These are phyloP conservation scores for Troilus luridus DNA, from an alignment of 2,888 invertebrate genomes.

Conservation along the genomic window DNA sequence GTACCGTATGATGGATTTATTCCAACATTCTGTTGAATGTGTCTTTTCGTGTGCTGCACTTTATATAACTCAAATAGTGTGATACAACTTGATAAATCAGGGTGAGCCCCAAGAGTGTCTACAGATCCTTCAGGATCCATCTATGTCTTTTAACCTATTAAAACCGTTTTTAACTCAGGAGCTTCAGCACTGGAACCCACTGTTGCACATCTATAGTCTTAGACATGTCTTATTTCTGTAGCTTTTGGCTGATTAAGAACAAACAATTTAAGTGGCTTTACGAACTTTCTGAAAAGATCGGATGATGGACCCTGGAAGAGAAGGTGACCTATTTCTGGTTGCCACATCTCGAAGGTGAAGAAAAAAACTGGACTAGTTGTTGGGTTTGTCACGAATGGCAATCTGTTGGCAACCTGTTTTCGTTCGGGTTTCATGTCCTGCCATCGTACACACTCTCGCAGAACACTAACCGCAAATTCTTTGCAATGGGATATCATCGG, in stretches of 20 bases:
- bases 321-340: conserved; percentile 10
- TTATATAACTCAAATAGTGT: too few relatives aligned
- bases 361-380: conserved; percentile 17
- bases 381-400: conserved; percentile 29
- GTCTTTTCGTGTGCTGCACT: too few relatives aligned
- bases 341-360: conserved; percentile 18
- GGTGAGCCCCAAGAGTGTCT: too few relatives aligned
- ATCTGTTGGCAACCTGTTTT: not conserved
- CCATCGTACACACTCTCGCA: not conserved
- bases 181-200: too few relatives aligned
- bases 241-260: not conserved
- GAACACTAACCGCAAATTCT: not conserved
- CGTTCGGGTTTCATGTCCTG: not conserved
- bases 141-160: not conserved
- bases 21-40: too few relatives aligned
- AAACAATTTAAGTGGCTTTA: not conserved
- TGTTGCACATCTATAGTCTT: not conserved
- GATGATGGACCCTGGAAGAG: conserved; percentile 3
- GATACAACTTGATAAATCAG: not conserved
- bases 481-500: not conserved
- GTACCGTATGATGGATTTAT: too few relatives aligned
- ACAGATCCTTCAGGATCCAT: not conserved
- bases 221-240: not conserved
- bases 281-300: not conserved
- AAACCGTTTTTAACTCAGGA: too few relatives aligned